Conservation (phyloP, 1,140 invertebrate genomes). For the Harlomillsia oculata region DNA sequence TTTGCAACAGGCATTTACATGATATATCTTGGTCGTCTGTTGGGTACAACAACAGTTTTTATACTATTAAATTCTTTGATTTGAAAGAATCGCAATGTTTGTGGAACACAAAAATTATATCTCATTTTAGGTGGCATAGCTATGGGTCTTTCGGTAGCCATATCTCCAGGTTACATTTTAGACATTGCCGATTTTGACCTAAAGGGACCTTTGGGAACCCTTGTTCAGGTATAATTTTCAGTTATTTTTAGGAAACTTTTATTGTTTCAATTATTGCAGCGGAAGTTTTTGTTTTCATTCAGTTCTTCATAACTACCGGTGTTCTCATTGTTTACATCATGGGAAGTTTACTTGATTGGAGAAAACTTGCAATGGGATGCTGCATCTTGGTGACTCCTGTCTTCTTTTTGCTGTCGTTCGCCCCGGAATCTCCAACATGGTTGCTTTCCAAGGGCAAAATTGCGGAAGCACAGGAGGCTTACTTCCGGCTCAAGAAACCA, state of each 20-base stretch:
- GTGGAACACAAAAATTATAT: background rate
- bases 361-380: conserved; percentile 14
- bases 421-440: conserved; percentile 31
- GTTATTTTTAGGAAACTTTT: background rate
- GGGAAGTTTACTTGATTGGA: conserved; percentile 19
- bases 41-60: conserved; percentile 14
- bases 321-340: conserved; percentile 21
- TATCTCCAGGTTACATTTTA: conserved; percentile 21
- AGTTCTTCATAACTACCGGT: conserved; percentile 25
- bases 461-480: background rate
- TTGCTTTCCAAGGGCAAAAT: conserved; percentile 4
- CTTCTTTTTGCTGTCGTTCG: conserved; percentile 14
- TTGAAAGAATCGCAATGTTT: background rate
- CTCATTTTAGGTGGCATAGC: conserved; percentile 23
- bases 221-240: conserved; percentile 20
- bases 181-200: conserved; percentile 13
- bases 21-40: conserved; percentile 17
- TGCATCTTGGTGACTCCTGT: conserved; percentile 10
- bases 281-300: conserved; percentile 1
- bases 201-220: conserved; percentile 23
- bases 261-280: background rate
- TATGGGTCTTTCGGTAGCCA: conserved; percentile 14
- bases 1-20: conserved; percentile 12
- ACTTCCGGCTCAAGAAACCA: conserved; percentile 11
- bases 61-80: background rate